Evolutionary conservation across 2,888 invertebrate species (phyloP).

Genomic region (Serripes groenlandicus): DNA sequence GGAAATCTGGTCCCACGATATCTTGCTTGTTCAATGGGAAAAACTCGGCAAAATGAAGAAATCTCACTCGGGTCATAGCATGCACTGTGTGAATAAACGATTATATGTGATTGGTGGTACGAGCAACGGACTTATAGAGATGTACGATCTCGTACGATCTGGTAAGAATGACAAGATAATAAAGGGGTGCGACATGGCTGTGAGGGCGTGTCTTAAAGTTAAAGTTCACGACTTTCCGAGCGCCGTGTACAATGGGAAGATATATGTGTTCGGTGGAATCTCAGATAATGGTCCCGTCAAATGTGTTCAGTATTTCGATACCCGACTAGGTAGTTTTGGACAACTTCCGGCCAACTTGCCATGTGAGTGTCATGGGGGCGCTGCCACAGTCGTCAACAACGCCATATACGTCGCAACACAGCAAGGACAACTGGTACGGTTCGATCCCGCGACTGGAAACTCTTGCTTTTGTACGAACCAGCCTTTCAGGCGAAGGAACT

Average conservation of each 20-base stretch:
- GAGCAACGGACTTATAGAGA: conserved; percentile 1
- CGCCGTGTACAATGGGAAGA: background rate
- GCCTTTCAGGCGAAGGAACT: background rate
- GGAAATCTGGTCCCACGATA: background rate
- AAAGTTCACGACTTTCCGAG: conserved; percentile 10
- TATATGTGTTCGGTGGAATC: conserved; percentile 12
- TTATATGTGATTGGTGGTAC: conserved; percentile 3
- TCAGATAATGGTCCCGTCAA: background rate
- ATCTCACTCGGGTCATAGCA: background rate
- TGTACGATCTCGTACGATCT: background rate
- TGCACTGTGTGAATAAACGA: conserved; percentile 1
- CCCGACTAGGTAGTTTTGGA: background rate
- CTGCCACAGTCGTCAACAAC: background rate
- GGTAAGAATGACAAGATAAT: conserved; percentile 1
- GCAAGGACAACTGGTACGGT: background rate
- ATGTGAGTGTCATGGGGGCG: conserved; percentile 1
- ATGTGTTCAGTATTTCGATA: conserved; percentile 22
- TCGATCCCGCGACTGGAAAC: background rate
- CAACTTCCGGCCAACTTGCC: background rate
- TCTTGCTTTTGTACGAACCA: background rate
- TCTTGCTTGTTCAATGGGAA: background rate
- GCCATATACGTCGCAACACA: conserved; percentile 4
- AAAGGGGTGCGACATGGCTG: background rate
- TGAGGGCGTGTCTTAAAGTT: conserved; percentile 14
- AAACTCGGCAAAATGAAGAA: background rate